Evolutionary conservation across 2,113 vertebrate species (phyloP).

Genomic region (Carassius auratus): DNA sequence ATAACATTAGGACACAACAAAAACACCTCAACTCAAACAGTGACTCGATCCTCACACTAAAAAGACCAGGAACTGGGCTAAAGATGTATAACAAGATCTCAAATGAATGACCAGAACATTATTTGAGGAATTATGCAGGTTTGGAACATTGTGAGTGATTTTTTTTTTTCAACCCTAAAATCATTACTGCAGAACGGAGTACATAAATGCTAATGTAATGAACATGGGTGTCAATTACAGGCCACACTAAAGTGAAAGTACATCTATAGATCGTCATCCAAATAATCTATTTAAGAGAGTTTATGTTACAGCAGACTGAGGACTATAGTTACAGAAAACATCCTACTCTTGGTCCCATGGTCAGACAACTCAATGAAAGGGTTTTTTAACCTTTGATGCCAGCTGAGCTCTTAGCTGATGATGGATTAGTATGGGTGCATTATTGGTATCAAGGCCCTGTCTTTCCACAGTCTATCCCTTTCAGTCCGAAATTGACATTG

Average conservation of each 20-base stretch:
- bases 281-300: background rate
- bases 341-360: background rate
- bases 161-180: background rate
- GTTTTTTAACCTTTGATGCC: slow-evolving; percentile 50
- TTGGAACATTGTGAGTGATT: background rate
- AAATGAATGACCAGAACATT: background rate
- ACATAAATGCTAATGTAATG: background rate
- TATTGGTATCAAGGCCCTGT: slow-evolving; percentile 65
- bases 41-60: background rate
- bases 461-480: slow-evolving; percentile 41
- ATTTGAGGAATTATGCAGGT: background rate
- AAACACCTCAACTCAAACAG: background rate
- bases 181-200: background rate
- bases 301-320: background rate
- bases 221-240: slow-evolving; percentile 1
- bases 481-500: slow-evolving; percentile 30
- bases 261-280: background rate
- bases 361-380: slow-evolving; percentile 20
- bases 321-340: background rate
- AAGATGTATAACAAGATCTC: background rate
- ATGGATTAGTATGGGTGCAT: slow-evolving; percentile 66
- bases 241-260: background rate
- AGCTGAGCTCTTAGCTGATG: slow-evolving; percentile 62
- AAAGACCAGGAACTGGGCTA: background rate
- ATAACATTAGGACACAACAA: background rate